A percentile compares a stretch with the other conserved stretches of the same genome.
Evolutionary conservation across 2,888 invertebrate species (phyloP).

Genomic region (Heliconius charithonia): DNA sequence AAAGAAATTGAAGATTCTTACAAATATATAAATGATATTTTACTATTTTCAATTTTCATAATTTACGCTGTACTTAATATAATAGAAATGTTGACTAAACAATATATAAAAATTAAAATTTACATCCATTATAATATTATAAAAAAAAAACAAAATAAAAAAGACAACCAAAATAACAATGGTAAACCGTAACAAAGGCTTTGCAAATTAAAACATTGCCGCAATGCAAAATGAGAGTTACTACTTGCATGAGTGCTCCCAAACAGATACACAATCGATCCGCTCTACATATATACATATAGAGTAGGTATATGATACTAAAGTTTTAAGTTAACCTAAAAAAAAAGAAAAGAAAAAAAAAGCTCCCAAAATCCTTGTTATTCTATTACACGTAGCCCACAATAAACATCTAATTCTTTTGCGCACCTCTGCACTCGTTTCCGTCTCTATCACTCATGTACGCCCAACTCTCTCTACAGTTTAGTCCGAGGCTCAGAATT

Average conservation of each 20-base stretch:
- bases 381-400: conserved; percentile 63
- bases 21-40: neutral
- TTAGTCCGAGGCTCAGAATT: conserved; percentile 63
- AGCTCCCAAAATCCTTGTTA: conserved; percentile 2
- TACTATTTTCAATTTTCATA: no score
- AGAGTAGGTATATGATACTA: neutral
- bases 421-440: conserved; percentile 78
- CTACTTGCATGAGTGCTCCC: conserved; percentile 17
- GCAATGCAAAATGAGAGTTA: conserved; percentile 26
- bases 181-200: conserved; percentile 26
- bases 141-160: neutral
- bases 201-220: conserved; percentile 24
- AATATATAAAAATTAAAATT: neutral
- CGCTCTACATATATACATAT: neutral
- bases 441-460: conserved; percentile 59
- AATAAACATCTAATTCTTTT: conserved; percentile 82
- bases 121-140: neutral
- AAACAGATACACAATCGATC: conserved; percentile 24
- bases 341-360: neutral
- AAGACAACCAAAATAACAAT: conserved; percentile 6
- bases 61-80: neutral
- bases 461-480: conserved; percentile 52
- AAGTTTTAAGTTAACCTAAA: neutral
- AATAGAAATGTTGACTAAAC: neutral
- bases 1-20: neutral